Evolutionary conservation across 2,888 invertebrate species (phyloP).

Genomic region (Sphecodes monilicornis): DNA sequence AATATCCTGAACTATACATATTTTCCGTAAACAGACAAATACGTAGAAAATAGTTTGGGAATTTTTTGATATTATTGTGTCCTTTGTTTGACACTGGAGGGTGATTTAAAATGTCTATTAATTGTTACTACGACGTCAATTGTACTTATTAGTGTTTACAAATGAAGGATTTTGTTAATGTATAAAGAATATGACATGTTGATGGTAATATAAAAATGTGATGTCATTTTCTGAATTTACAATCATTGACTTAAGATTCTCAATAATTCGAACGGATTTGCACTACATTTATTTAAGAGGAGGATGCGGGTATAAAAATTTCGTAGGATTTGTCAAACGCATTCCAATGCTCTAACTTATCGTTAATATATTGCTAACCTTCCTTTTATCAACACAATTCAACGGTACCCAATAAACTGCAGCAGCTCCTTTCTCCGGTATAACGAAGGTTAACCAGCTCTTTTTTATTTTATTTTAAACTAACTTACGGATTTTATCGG

Average conservation of each 20-base stretch:
- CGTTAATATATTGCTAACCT: slow-evolving; percentile 6
- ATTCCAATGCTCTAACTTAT: slow-evolving; percentile 6
- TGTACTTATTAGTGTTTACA: neutral
- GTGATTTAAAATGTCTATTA: neutral
- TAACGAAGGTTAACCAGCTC: slow-evolving; percentile 47
- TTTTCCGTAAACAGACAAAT: too few species aligned
- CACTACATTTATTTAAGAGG: neutral
- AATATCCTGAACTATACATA: too few species aligned
- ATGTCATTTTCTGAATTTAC: neutral
- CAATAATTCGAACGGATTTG: neutral
- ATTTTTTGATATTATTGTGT: neutral
- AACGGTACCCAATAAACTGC: slow-evolving; percentile 23
- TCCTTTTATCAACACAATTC: slow-evolving; percentile 43
- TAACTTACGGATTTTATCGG: slow-evolving; percentile 21
- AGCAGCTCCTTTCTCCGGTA: slow-evolving; percentile 44
- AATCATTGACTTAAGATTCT: neutral
- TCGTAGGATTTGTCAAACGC: neutral
- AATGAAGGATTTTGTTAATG: neutral
- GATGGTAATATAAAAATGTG: neutral
- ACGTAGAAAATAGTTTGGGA: too few species aligned
- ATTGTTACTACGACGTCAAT: neutral
- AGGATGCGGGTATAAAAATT: neutral
- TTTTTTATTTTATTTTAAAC: slow-evolving; percentile 28
- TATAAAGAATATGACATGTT: neutral
- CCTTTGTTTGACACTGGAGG: too few species aligned